phyloP scores from a whole-genome alignment of 2,113 vertebrate genomes.

The Hippotragus niger region DNA sequence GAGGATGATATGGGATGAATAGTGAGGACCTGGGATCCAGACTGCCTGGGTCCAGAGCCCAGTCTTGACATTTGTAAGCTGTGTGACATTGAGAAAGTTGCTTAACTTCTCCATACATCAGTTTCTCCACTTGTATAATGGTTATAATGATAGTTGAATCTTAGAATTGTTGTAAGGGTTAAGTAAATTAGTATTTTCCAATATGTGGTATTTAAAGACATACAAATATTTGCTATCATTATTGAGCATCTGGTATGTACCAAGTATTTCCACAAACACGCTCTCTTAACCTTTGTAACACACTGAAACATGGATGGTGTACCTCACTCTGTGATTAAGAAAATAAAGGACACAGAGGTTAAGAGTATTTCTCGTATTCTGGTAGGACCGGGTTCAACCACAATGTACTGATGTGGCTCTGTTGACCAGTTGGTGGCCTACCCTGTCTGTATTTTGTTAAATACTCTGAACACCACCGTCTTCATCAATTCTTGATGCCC shows the following conservation, averaged over 20 bases:
- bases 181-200: neutral
- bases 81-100: neutral
- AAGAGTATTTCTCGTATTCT: neutral
- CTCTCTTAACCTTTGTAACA: neutral
- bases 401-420: neutral
- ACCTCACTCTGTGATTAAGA: neutral
- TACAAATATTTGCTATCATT: neutral
- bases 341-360: neutral
- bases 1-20: rapidly evolving
- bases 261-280: neutral
- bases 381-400: neutral
- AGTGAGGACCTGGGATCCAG: neutral
- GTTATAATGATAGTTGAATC: neutral
- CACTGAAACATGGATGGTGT: neutral
- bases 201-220: neutral
- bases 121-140: neutral
- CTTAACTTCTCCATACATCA: neutral
- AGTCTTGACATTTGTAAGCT: neutral
- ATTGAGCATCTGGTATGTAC: neutral
- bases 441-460: neutral
- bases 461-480: neutral
- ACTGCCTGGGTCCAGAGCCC: neutral
- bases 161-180: neutral
- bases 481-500: neutral
- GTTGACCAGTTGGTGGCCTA: neutral